A percentile compares a stretch with the other conserved stretches of the same genome.
phyloP scores from a whole-genome alignment of 2,113 vertebrate genomes.

The Triplophysa rosa region DNA sequence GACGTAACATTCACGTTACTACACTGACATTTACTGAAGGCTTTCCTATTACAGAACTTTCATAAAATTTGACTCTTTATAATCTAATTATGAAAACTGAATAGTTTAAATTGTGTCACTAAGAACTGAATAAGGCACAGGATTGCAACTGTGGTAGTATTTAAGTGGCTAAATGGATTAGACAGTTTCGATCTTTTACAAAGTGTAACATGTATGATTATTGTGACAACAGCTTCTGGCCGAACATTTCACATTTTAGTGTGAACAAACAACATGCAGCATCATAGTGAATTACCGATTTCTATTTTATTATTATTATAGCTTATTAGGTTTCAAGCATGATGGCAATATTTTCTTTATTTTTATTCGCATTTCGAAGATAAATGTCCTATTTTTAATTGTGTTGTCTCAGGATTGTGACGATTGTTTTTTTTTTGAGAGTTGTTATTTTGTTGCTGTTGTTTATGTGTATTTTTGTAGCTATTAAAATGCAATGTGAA shows the following conservation, averaged over 20 bases:
- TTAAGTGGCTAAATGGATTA: neutral
- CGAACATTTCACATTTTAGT: conserved; percentile 16
- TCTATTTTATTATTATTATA: neutral
- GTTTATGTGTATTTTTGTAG: neutral
- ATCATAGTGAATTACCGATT: neutral
- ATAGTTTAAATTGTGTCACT: neutral
- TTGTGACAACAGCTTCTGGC: conserved; percentile 19
- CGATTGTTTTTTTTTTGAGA: conserved; percentile 2
- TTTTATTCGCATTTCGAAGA: conserved; percentile 20
- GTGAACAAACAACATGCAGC: conserved; percentile 6
- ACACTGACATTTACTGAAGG: neutral
- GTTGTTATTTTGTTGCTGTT: neutral
- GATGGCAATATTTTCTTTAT: conserved; percentile 20
- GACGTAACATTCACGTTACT: neutral
- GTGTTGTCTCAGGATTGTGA: conserved; percentile 46
- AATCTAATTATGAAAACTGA: too few relatives aligned
- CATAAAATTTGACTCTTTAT: too few relatives aligned
- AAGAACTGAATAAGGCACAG: neutral
- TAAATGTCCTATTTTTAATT: conserved; percentile 4
- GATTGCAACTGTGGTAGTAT: neutral
- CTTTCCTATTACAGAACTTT: too few relatives aligned
- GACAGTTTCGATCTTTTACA: neutral
- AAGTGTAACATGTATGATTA: neutral
- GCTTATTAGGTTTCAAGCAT: conserved; percentile 10
- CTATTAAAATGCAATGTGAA: conserved; percentile 31